Evolutionary conservation across 2,113 vertebrate species (phyloP).

Genomic region (Clarias batrachus): DNA sequence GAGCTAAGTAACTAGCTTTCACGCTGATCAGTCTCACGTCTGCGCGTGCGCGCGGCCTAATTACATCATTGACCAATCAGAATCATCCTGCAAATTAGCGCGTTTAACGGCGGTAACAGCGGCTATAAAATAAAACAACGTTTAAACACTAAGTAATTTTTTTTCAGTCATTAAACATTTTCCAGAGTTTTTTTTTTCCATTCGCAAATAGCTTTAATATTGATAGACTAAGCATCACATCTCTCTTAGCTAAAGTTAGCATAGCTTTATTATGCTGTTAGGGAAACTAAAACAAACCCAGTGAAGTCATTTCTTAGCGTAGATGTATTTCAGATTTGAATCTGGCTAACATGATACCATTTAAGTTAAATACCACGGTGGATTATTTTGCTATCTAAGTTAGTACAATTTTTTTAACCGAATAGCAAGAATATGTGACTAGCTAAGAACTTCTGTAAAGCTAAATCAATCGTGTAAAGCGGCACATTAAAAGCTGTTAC

Average conservation of each 20-base stretch:
- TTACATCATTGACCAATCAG: slow-evolving; percentile 3
- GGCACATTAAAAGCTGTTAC: neutral
- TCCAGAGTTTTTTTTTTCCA: neutral
- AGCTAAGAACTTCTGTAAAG: neutral
- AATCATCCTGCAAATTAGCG: neutral
- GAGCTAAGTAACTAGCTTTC: neutral
- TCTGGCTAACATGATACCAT: neutral
- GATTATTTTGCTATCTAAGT: neutral
- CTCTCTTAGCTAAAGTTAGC: neutral
- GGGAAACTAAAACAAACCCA: neutral
- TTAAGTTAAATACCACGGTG: neutral
- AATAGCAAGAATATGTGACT: neutral
- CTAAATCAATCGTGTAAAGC: no score
- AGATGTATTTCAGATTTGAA: neutral
- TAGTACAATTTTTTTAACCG: neutral
- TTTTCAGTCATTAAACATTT: neutral
- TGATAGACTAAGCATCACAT: neutral
- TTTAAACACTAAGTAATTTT: neutral
- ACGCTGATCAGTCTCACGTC: no score
- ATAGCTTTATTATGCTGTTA: neutral
- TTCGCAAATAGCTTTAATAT: neutral
- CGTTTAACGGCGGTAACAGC: neutral
- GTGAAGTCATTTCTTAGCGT: neutral
- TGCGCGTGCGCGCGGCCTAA: slow-evolving; percentile 1
- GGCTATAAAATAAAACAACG: no score